These are phyloP conservation scores for Chironomus striatipennis DNA, from an alignment of 1,140 invertebrate genomes.

Conservation along the genomic window DNA sequence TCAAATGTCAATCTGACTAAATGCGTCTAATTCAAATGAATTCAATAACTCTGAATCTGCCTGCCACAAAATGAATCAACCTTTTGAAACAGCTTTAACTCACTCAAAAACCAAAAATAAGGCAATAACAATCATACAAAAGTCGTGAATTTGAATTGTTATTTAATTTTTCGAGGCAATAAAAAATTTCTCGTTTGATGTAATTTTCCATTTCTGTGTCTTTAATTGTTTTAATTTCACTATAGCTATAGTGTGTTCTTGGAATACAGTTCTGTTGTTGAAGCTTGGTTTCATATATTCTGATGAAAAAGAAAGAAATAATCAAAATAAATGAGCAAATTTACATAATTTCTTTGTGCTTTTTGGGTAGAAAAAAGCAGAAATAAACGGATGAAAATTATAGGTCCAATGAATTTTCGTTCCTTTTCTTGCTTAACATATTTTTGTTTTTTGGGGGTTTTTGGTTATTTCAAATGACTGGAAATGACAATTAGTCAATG, in stretches of 20 bases:
- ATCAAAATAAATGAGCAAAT: conserved; percentile 22
- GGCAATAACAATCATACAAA: neutral
- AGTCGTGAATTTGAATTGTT: conserved; percentile 10
- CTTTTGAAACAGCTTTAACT: too few relatives aligned
- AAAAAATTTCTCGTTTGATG: neutral
- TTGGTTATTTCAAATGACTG: neutral
- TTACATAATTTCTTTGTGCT: conserved; percentile 20
- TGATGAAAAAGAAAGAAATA: neutral
- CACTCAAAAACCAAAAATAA: too few relatives aligned
- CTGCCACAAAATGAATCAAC: too few relatives aligned
- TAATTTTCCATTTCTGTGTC: neutral
- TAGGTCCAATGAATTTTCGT: neutral
- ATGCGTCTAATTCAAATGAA: too few relatives aligned
- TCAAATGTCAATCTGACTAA: too few relatives aligned
- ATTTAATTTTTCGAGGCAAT: neutral
- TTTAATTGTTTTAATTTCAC: conserved; percentile 15
- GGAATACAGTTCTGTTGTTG: neutral
- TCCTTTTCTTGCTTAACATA: conserved; percentile 15
- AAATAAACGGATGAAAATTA: neutral
- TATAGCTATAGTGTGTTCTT: neutral
- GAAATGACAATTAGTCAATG: conserved; percentile 23
- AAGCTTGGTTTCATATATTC: neutral
- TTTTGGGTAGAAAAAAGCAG: neutral
- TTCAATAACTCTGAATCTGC: too few relatives aligned
- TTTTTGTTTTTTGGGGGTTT: neutral